These are phyloP conservation scores for Scaptomyza graminum DNA, from an alignment of 1,140 invertebrate genomes.

Conservation along the genomic window DNA sequence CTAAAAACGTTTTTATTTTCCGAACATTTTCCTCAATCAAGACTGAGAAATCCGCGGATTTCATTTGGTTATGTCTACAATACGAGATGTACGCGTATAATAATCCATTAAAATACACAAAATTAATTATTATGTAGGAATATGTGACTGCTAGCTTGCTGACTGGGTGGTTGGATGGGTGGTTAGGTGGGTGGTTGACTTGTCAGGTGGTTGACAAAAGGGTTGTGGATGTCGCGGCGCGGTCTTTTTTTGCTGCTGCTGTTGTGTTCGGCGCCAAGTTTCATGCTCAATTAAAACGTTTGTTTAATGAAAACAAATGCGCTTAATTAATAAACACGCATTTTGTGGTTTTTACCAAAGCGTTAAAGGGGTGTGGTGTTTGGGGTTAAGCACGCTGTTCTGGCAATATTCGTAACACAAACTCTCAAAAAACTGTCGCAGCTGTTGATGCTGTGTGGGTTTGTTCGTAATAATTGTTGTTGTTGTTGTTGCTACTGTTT, in stretches of 20 bases:
- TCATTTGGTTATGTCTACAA: conserved; percentile 48
- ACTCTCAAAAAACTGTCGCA: conserved; percentile 61
- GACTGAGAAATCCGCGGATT: conserved; percentile 35
- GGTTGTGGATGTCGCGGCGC: conserved; percentile 53
- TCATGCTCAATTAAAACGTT: conserved; percentile 84
- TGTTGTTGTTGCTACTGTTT: conserved; percentile 32
- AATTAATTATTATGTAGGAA: conserved; percentile 76
- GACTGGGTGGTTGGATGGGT: conserved; percentile 20
- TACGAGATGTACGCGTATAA: conserved; percentile 31
- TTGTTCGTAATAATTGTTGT: conserved; percentile 64
- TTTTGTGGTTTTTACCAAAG: conserved; percentile 71
- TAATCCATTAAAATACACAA: conserved; percentile 78
- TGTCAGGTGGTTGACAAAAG: conserved; percentile 44
- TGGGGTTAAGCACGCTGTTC: conserved; percentile 33
- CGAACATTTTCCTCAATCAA: conserved; percentile 60
- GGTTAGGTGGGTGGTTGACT: not conserved
- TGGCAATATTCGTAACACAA: conserved; percentile 39
- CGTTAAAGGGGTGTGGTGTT: conserved; percentile 10
- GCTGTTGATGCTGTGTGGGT: conserved; percentile 72
- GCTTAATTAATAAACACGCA: conserved; percentile 84
- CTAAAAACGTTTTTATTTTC: not conserved
- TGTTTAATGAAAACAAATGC: conserved; percentile 84
- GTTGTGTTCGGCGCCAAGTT: conserved; percentile 69
- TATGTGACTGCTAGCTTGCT: conserved; percentile 17
- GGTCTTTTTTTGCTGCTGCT: conserved; percentile 15